These are phyloP conservation scores for Drosophila seguyi DNA, from an alignment of 1,140 invertebrate genomes.

Conservation along the genomic window DNA sequence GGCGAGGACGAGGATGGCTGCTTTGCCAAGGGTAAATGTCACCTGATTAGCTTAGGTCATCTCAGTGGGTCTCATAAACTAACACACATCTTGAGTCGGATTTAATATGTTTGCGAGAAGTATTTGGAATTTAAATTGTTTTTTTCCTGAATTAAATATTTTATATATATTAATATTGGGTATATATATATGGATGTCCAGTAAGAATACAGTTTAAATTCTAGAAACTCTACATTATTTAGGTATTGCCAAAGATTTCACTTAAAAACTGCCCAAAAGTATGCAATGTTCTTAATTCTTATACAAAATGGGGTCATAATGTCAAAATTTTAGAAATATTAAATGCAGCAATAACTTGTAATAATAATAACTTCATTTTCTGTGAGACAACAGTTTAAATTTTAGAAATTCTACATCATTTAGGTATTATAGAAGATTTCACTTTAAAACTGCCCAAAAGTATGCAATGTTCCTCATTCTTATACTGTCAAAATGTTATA, in stretches of 20 bases:
- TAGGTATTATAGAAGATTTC: not conserved
- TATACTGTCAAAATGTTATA: too few species aligned
- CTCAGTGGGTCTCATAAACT: not conserved
- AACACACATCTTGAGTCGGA: not conserved
- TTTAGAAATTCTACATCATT: not conserved
- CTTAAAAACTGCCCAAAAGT: not conserved
- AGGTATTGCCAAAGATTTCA: not conserved
- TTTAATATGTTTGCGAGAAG: not conserved
- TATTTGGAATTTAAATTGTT: not conserved
- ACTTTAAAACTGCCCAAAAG: not conserved
- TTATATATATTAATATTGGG: not conserved
- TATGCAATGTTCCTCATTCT: not conserved
- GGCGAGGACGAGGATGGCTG: conserved; percentile 62
- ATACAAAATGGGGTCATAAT: too few species aligned
- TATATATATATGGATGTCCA: too few species aligned
- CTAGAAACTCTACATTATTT: not conserved
- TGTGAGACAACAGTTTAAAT: not conserved
- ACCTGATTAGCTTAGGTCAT: not conserved
- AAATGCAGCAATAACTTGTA: too few species aligned
- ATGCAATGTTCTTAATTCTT: not conserved
- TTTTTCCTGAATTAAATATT: not conserved
- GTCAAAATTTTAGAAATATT: too few species aligned
- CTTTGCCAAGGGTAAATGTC: conserved; percentile 51
- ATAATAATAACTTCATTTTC: too few species aligned
- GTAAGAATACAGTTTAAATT: not conserved